These are phyloP conservation scores for Aporophyla nigra DNA, from an alignment of 2,888 invertebrate genomes.

Conservation along the genomic window DNA sequence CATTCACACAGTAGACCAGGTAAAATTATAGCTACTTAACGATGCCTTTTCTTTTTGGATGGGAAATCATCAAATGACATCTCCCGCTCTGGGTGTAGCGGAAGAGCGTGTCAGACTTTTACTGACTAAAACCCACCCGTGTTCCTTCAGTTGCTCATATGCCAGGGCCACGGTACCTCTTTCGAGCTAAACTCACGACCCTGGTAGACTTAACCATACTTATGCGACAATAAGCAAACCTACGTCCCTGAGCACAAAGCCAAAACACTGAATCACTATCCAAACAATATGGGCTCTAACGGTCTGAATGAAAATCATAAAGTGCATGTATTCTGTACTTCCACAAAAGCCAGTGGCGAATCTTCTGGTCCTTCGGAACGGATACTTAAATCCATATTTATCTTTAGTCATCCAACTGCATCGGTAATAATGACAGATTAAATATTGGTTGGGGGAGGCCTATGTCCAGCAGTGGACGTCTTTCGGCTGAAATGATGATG, in stretches of 20 bases:
- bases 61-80: no score
- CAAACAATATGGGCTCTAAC: no score
- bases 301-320: slow-evolving; percentile 21
- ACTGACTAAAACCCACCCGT: no score
- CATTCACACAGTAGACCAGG: neutral
- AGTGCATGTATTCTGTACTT: neutral
- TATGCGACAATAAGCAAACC: neutral
- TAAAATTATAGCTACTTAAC: neutral
- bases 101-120: no score
- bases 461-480: no score
- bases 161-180: no score
- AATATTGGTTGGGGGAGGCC: slow-evolving; percentile 46
- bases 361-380: slow-evolving; percentile 26
- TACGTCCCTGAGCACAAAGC: neutral
- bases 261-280: slow-evolving; percentile 5
- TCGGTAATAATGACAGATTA: slow-evolving; percentile 36
- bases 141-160: no score
- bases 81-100: no score
- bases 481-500: no score
- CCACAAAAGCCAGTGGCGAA: neutral
- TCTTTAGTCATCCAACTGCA: slow-evolving; percentile 13
- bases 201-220: no score
- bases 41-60: no score
- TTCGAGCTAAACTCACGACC: no score
- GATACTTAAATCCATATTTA: slow-evolving; percentile 33